phyloP scores from a whole-genome alignment of 2,888 invertebrate species.

The Neelides folsomi region DNA sequence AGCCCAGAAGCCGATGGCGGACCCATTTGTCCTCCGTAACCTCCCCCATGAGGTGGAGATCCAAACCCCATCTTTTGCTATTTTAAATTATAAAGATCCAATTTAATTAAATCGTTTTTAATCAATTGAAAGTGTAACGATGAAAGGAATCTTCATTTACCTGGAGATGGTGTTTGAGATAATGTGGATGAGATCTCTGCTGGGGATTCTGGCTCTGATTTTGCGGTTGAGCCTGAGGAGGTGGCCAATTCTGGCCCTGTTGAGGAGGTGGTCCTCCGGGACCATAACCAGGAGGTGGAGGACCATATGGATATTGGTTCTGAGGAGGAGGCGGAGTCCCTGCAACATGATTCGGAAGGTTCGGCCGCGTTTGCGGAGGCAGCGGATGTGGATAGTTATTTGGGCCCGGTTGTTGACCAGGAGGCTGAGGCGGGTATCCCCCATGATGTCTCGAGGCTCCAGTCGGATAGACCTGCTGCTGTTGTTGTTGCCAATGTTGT shows the following conservation, averaged over 20 bases:
- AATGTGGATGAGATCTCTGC: slow-evolving; percentile 40
- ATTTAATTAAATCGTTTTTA: background rate
- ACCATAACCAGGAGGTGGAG: slow-evolving; percentile 19
- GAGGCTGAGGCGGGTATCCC: slow-evolving; percentile 22
- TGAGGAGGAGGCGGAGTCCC: slow-evolving; percentile 13
- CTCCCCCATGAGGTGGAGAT: slow-evolving; percentile 30
- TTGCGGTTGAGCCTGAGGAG: slow-evolving; percentile 45
- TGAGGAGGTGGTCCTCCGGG: slow-evolving; percentile 19
- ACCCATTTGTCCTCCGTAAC: slow-evolving; percentile 29
- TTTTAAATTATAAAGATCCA: background rate
- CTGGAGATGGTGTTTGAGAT: slow-evolving; percentile 52
- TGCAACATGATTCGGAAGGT: slow-evolving; percentile 24
- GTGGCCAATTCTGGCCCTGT: slow-evolving; percentile 39
- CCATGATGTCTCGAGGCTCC: slow-evolving; percentile 10
- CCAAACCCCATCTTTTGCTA: slow-evolving; percentile 27
- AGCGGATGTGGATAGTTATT: slow-evolving; percentile 23
- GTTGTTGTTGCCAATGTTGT: slow-evolving; percentile 40
- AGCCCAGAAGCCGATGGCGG: slow-evolving; percentile 32
- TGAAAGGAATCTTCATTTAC: no score
- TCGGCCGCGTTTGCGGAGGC: slow-evolving; percentile 11
- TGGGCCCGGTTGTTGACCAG: slow-evolving; percentile 23
- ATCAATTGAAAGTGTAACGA: slow-evolving; percentile 17
- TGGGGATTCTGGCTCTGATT: slow-evolving; percentile 22
- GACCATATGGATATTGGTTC: slow-evolving; percentile 21
- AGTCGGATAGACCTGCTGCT: slow-evolving; percentile 26